These are phyloP conservation scores for Holcopasites calliopsidis DNA, from an alignment of 1,140 invertebrate genomes.

Conservation along the genomic window DNA sequence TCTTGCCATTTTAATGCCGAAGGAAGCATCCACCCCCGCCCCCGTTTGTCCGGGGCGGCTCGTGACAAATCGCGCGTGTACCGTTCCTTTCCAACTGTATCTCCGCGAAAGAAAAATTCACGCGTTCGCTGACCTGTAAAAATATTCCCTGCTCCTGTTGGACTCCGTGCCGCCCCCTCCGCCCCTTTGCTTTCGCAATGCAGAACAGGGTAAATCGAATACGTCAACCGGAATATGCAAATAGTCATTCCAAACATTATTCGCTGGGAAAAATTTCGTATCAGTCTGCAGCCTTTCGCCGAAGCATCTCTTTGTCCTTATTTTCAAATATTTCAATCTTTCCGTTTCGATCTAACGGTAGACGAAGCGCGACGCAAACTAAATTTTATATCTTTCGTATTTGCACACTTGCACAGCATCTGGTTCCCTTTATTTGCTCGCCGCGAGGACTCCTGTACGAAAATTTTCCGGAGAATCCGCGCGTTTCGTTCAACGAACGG, in stretches of 20 bases:
- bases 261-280: too few relatives aligned
- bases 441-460: neutral
- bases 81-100: constrained; percentile 33
- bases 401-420: neutral
- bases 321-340: neutral
- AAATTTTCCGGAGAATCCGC: too few relatives aligned
- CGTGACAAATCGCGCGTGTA: constrained; percentile 31
- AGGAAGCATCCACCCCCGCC: too few relatives aligned
- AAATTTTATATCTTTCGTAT: neutral
- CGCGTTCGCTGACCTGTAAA: constrained; percentile 19
- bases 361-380: constrained; percentile 12
- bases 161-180: too few relatives aligned
- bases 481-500: too few relatives aligned
- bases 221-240: neutral
- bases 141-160: constrained; percentile 25
- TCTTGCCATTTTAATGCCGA: constrained; percentile 26
- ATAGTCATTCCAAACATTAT: too few relatives aligned
- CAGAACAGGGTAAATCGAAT: too few relatives aligned
- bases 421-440: neutral
- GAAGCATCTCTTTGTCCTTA: neutral
- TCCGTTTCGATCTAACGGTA: neutral
- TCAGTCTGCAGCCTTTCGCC: too few relatives aligned
- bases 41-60: neutral
- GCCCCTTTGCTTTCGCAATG: too few relatives aligned
- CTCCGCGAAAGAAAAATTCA: constrained; percentile 27